A percentile compares a stretch with the other conserved stretches of the same genome.
Conservation (phyloP, 92 coral and sea anemone species). For the Epizoanthus ramosus region DNA sequence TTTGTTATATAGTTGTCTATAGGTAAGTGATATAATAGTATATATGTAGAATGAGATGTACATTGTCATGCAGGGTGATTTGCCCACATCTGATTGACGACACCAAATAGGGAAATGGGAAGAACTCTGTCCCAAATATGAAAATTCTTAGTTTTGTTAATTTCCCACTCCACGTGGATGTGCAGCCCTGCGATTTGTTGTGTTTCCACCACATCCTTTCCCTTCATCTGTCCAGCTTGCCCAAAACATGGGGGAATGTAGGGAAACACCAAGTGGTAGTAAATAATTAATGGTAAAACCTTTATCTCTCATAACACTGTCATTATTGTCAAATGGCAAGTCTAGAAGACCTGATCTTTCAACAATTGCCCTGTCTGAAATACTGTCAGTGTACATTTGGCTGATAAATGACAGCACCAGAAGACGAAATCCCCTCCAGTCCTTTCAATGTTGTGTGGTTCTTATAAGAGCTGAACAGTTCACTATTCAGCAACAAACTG, state of each 20-base stretch:
- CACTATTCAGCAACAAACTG: constrained; percentile 10
- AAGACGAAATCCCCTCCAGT: constrained; percentile 15
- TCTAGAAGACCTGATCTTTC: background rate
- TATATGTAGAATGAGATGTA: too few species aligned
- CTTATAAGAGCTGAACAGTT: constrained; percentile 14
- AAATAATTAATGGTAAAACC: constrained; percentile 9
- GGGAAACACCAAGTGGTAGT: constrained; percentile 5
- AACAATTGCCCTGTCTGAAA: constrained; percentile 24
- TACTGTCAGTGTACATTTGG: constrained; percentile 5
- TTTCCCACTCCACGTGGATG: constrained; percentile 14
- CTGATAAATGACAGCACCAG: constrained; percentile 16
- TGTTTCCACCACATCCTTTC: constrained; percentile 27
- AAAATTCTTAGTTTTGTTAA: constrained; percentile 27
- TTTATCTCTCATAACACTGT: constrained; percentile 14
- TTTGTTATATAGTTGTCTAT: too few species aligned
- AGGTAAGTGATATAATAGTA: too few species aligned
- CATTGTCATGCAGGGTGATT: background rate
- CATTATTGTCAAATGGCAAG: background rate
- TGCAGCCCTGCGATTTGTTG: constrained; percentile 12
- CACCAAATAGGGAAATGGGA: constrained; percentile 2
- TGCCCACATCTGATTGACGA: constrained; percentile 43
- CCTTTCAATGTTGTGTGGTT: constrained; percentile 18
- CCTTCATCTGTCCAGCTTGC: constrained; percentile 3
- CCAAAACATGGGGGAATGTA: constrained; percentile 26
- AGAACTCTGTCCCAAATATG: constrained; percentile 18